A percentile compares a stretch with the other conserved stretches of the same genome.
These are phyloP conservation scores for Drosophila rufa DNA, from an alignment of 1,140 invertebrate species.

Conservation along the genomic window DNA sequence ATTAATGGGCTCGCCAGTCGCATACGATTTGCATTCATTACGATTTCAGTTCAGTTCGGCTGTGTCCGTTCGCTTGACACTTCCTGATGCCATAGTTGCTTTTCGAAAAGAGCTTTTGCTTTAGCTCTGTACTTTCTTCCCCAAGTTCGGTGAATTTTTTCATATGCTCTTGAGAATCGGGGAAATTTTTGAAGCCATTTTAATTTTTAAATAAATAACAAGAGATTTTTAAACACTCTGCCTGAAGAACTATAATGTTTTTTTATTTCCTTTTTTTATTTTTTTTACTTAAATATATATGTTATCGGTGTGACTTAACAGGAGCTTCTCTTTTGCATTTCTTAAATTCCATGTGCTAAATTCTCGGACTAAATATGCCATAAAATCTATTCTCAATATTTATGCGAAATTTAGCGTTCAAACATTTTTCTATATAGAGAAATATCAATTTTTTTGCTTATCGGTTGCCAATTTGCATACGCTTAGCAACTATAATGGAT, in stretches of 20 bases:
- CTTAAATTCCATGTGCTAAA: constrained; percentile 21
- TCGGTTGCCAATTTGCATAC: constrained; percentile 49
- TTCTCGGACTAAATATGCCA: constrained; percentile 21
- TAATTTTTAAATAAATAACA: not conserved
- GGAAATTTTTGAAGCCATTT: constrained; percentile 49
- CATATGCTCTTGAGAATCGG: constrained; percentile 64
- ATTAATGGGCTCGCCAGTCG: constrained; percentile 66
- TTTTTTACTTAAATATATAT: too few species aligned
- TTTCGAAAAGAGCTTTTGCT: constrained; percentile 43
- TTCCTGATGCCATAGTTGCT: constrained; percentile 71
- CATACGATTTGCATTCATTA: constrained; percentile 79
- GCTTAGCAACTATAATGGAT: constrained; percentile 51
- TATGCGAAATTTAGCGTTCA: constrained; percentile 30
- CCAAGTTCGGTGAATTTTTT: constrained; percentile 46
- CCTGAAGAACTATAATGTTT: not conserved
- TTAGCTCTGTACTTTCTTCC: constrained; percentile 62
- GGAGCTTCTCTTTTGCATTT: constrained; percentile 8
- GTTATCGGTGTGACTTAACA: not conserved
- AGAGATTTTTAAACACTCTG: not conserved
- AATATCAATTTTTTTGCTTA: constrained; percentile 26
- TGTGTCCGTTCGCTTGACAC: constrained; percentile 54
- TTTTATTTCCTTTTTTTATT: too few species aligned
- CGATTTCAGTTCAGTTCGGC: constrained; percentile 54
- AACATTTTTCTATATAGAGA: constrained; percentile 8
- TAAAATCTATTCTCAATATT: constrained; percentile 31